phyloP scores from a whole-genome alignment of 2,888 invertebrate genomes.

The Limnephilus rhombicus region DNA sequence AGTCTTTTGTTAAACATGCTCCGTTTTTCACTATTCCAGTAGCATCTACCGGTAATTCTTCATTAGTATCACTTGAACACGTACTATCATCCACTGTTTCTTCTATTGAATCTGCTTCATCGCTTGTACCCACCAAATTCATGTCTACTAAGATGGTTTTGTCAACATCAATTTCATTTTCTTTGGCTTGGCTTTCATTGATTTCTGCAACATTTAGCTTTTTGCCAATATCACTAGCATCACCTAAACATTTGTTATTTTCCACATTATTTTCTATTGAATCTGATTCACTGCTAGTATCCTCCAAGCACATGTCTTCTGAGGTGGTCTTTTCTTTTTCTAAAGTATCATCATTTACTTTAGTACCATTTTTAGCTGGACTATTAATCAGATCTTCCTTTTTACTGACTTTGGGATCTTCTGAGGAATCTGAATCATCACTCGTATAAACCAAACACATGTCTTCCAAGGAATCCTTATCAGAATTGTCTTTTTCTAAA shows the following conservation, averaged over 20 bases:
- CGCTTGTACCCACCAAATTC: background rate
- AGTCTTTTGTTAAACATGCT: background rate
- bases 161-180: background rate
- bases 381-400: background rate
- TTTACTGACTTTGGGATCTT: background rate
- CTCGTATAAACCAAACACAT: background rate
- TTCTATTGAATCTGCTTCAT: slow-evolving; percentile 1
- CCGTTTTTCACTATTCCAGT: background rate
- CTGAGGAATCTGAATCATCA: background rate
- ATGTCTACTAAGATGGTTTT: background rate
- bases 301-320: background rate
- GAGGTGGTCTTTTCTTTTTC: background rate
- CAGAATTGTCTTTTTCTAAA: background rate
- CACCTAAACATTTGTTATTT: background rate
- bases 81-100: background rate
- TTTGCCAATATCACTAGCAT: background rate
- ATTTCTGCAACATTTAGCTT: background rate
- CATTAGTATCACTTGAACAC: background rate
- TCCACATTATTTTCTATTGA: background rate
- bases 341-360: background rate
- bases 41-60: background rate
- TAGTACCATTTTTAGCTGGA: background rate
- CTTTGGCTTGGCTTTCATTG: background rate
- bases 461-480: background rate
- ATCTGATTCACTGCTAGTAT: slow-evolving; percentile 1